Base-by-base conservation (phyloP, 2,888 invertebrate genomes). In the Drosophila aldrichi region DNA sequence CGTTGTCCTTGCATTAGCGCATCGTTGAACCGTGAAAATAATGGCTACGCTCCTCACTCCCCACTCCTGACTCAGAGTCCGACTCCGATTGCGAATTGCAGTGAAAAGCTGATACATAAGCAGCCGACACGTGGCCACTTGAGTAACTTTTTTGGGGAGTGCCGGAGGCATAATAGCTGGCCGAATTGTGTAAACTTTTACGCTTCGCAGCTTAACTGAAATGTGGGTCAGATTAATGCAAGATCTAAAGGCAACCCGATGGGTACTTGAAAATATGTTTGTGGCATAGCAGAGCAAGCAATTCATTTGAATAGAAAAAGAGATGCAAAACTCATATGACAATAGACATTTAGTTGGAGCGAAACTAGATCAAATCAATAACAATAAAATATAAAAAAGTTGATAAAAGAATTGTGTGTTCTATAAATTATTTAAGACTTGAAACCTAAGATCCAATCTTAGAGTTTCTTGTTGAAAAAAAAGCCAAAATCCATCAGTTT, bases 11-110 rank as follows among this genome's bases (percentile, higher is more conserved):
- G 77, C 77, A 66, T 77, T 71, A 75, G 70, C 70, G 79, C 77
- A 81, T 72, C 77, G 77, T 41, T 81, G 70, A 82, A 82, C 82
- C 79, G 79, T 79, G 72, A 79, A 79, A 79, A 79, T 82, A 79
- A 79, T 79, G 73, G 82, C 79, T 66, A 60, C 77, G 56, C 57
- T 51, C 62, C 25, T 22, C 4, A 25, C 25, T n/a, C n/a, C n/a
- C n/a, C n/a, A n/a, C n/a, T n/a, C 5, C 25, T 3, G 25, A 25
- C 25, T 25, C 25, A 0, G 25, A 52, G 55, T 51, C 62, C 25
- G 6, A 7, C 25, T 25, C 25, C 6, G 25, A 25, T 5, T 25
- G 0, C 65, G 66, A 22, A 51, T 40, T 77, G 55, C 64, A 77
- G 49, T 49, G 52, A 22, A 22, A 25, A 71, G 48, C 63, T 74